Evolutionary conservation across 2,113 vertebrate genomes (phyloP).

Genomic region (Pitta sordida): DNA sequence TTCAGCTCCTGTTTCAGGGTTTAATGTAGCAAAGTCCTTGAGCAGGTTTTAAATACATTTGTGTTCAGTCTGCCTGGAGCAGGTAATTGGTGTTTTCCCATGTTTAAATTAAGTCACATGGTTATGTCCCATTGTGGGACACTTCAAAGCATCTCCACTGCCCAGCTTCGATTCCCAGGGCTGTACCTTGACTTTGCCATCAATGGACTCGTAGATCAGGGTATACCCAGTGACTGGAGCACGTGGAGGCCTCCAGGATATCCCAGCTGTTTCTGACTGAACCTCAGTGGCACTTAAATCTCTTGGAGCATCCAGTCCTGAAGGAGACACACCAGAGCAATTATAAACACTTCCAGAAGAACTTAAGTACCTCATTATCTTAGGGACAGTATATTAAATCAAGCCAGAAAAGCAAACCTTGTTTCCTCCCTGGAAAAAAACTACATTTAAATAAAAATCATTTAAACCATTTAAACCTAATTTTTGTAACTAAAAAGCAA

Average conservation of each 20-base stretch:
- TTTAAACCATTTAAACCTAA: neutral
- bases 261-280: slow-evolving; percentile 86
- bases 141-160: neutral
- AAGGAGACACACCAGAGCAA: neutral
- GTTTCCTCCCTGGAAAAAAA: neutral
- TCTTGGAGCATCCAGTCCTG: slow-evolving; percentile 89
- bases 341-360: neutral
- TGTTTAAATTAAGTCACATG: neutral
- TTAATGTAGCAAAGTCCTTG: neutral
- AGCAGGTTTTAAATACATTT: neutral
- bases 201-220: slow-evolving; percentile 86
- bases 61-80: neutral
- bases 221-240: slow-evolving; percentile 89
- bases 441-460: no score
- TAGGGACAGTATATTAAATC: neutral
- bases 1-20: neutral
- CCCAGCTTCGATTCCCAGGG: neutral
- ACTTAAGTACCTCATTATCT: neutral
- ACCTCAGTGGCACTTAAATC: slow-evolving; percentile 85
- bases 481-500: neutral
- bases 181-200: slow-evolving; percentile 84
- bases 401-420: neutral
- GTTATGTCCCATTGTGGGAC: neutral
- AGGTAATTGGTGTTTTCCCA: neutral
- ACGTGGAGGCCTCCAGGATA: slow-evolving; percentile 87